These are phyloP conservation scores for Prochilodus magdalenae DNA, from an alignment of 2,113 vertebrate genomes.

Conservation along the genomic window DNA sequence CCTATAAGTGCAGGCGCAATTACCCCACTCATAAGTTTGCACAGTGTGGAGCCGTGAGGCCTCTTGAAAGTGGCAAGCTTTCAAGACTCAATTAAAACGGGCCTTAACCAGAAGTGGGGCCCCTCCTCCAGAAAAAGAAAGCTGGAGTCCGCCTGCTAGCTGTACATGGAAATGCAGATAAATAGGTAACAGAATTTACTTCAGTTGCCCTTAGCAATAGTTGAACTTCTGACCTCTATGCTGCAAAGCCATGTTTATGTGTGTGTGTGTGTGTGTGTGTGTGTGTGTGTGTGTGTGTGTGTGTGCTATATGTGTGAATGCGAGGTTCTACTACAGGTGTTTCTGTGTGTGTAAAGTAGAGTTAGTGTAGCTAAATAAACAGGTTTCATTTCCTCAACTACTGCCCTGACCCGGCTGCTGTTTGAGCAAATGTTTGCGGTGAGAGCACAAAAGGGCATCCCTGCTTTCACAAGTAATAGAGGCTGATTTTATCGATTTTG, in stretches of 20 bases:
- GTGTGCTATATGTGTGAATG: neutral
- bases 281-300: slow-evolving; percentile 18
- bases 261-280: slow-evolving; percentile 20
- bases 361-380: slow-evolving; percentile 25
- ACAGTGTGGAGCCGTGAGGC: slow-evolving; percentile 24
- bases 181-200: slow-evolving; percentile 35
- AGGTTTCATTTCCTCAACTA: slow-evolving; percentile 21
- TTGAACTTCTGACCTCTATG: slow-evolving; percentile 39
- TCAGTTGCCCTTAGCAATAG: slow-evolving; percentile 34
- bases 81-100: slow-evolving; percentile 53
- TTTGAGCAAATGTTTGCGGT: neutral
- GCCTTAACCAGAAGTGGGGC: slow-evolving; percentile 16
- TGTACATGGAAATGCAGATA: slow-evolving; percentile 13
- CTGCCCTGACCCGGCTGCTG: neutral
- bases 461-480: neutral
- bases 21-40: slow-evolving; percentile 48
- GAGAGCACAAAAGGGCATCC: neutral
- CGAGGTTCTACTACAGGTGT: neutral
- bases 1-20: slow-evolving; percentile 59
- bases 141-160: slow-evolving; percentile 22
- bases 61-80: slow-evolving; percentile 47
- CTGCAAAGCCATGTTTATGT: slow-evolving; percentile 12
- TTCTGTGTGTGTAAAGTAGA: slow-evolving; percentile 7
- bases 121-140: slow-evolving; percentile 39
- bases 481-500: neutral